Evolutionary conservation across 2,797 vertebrate species (phyloP).

Genomic region (Otolemur crassicaudatus): DNA sequence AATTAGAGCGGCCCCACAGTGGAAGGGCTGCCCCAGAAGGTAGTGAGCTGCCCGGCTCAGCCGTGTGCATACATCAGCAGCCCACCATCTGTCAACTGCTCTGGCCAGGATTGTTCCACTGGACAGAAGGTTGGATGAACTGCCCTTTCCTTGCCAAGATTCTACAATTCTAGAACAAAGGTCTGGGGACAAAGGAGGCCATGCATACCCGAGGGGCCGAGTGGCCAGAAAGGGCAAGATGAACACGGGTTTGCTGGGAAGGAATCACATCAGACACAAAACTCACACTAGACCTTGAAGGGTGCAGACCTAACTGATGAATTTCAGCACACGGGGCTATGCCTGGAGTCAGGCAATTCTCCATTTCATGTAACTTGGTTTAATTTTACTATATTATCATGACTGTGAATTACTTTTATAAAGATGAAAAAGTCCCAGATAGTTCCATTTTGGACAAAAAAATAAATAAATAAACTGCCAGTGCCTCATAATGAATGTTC

Average conservation of each 20-base stretch:
- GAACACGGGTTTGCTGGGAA: neutral
- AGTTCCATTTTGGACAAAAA: neutral
- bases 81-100: slow-evolving; percentile 45
- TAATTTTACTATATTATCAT: neutral
- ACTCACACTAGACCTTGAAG: accelerated
- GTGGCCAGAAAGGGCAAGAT: neutral
- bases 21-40: slow-evolving; percentile 38
- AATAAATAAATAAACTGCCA: no score
- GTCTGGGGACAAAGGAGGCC: slow-evolving; percentile 24
- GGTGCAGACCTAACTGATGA: accelerated
- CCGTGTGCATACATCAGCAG: neutral
- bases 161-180: neutral
- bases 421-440: neutral
- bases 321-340: accelerated
- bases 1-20: slow-evolving; percentile 40
- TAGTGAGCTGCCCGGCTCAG: neutral
- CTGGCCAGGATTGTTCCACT: neutral
- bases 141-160: slow-evolving; percentile 41
- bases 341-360: neutral
- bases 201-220: accelerated
- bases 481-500: neutral
- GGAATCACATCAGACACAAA: neutral
- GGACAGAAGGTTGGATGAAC: slow-evolving; percentile 9
- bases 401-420: neutral
- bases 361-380: neutral